Evolutionary conservation across 1,140 invertebrate genomes (phyloP), one percentile per base, ranked within the genome.

Genomic region (Colletes gigas): DNA sequence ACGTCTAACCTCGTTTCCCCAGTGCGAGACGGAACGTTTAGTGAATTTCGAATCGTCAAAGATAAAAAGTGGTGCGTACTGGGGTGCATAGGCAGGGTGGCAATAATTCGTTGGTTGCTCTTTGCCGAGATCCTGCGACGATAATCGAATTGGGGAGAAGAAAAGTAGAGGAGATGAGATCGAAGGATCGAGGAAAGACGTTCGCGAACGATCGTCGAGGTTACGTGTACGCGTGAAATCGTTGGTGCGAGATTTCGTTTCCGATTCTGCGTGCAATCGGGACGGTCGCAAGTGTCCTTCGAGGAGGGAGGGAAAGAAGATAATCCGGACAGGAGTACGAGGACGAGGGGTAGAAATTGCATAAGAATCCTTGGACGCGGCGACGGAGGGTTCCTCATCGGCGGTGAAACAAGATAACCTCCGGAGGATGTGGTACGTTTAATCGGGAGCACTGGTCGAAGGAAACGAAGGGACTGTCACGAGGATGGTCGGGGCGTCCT

Each of bases 241-340:
- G 73, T 78, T 83, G 41, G 14, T 10, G 60, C 15, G 63, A 50
- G 17, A 15, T 19, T 17, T 19, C 30, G 10, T 17, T 12, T 39
- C 14, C 19, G 57, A 70, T 63, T 19, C 50, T 63, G 60, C 59
- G 15, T 68, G 9, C 15, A 14, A 44, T 21, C 30, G 57, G 50
- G 21, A 71, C 68, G 47, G 30, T 44, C 55, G 78, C 47, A 55
- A 72, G 76, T 72, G 69, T 78, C 69, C 62, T 59, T 63, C 17
- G 59, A 71, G 57, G 50, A 59, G 54, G 17, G 19, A 71, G 59
- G 47, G 39, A 65, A 50, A 60, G 67, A 81, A 17, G 19, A 81
- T 54, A 52, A 71, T 63, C 39, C 47, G 15, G 47, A 69, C 6
- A 21, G 54, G 50, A 76, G 47, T 6, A 30, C 41, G 44, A 70